Conservation (phyloP, 2,797 vertebrate genomes). For the Falco cherrug region DNA sequence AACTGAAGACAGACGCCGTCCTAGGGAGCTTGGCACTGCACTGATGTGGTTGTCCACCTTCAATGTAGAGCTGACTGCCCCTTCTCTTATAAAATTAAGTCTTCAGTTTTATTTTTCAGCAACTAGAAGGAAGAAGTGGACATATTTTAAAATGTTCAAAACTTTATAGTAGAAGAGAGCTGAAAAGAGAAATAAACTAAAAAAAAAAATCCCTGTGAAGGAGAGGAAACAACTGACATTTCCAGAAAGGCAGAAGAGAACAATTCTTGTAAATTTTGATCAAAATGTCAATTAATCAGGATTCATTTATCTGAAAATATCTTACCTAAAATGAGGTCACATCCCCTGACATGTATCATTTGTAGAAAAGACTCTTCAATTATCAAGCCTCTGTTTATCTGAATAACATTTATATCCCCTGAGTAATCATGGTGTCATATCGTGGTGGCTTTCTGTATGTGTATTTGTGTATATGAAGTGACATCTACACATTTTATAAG, state of each 20-base stretch:
- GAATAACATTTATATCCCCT: constrained; percentile 27
- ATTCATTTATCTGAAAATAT: constrained; percentile 36
- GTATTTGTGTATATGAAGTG: neutral
- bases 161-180: neutral
- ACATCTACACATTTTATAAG: neutral
- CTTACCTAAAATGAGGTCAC: constrained; percentile 39
- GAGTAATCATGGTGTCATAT: neutral
- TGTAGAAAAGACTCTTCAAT: constrained; percentile 23
- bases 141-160: neutral
- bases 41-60: neutral
- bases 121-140: neutral
- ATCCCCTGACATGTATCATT: constrained; percentile 17
- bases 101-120: neutral
- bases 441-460: neutral
- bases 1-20: neutral
- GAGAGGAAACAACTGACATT: neutral
- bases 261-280: constrained; percentile 7
- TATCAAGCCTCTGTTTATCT: constrained; percentile 15
- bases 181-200: neutral
- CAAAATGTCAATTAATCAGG: constrained; percentile 29
- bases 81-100: neutral
- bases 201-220: neutral
- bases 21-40: neutral
- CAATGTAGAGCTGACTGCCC: neutral
- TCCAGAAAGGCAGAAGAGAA: neutral